Conservation (phyloP, 2,888 invertebrate species). For the Nomada ferruginata region DNA sequence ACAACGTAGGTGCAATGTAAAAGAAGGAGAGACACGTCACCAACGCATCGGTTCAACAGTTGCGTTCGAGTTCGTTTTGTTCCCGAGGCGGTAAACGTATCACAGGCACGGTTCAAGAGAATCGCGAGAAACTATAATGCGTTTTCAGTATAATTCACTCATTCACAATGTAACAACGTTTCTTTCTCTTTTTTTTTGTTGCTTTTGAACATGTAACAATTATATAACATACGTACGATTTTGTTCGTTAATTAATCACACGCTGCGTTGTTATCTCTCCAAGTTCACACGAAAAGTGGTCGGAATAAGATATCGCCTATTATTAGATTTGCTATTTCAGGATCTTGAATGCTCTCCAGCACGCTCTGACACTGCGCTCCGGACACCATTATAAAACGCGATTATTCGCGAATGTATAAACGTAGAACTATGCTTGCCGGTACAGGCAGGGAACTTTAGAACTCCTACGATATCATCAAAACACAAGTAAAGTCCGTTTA, state of each 20-base stretch:
- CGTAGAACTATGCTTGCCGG: conserved; percentile 47
- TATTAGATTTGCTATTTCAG: conserved; percentile 76
- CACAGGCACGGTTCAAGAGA: conserved; percentile 15
- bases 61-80: conserved; percentile 30
- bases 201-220: conserved; percentile 49
- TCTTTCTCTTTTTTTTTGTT: neutral
- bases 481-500: conserved; percentile 34
- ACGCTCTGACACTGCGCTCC: conserved; percentile 61
- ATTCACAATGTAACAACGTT: conserved; percentile 5
- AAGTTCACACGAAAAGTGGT: conserved; percentile 77
- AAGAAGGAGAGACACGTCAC: conserved; percentile 53
- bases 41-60: conserved; percentile 48
- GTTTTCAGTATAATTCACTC: conserved; percentile 17
- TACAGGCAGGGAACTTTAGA: conserved; percentile 19
- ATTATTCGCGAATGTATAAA: conserved; percentile 34
- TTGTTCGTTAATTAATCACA: conserved; percentile 52
- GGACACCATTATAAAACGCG: conserved; percentile 66
- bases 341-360: conserved; percentile 71
- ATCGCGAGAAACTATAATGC: conserved; percentile 10
- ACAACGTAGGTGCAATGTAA: conserved; percentile 36
- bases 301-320: conserved; percentile 74
- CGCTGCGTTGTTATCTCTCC: conserved; percentile 72
- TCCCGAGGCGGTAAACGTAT: conserved; percentile 19
- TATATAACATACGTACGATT: conserved; percentile 70
- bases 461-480: conserved; percentile 39